Conservation (phyloP, 1,140 invertebrate genomes). For the Reticulitermes speratus region DNA sequence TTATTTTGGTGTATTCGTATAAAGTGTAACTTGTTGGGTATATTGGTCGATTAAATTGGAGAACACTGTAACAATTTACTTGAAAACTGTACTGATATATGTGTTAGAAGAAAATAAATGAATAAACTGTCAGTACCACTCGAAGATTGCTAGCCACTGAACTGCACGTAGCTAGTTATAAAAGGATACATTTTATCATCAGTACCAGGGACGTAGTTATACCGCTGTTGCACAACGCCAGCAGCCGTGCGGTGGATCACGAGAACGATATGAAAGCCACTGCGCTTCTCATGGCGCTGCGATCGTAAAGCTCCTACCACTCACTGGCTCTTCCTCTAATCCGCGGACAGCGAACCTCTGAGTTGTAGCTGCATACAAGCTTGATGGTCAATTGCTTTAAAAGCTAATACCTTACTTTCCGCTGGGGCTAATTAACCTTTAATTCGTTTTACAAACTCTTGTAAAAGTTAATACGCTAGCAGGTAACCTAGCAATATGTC, state of each 20-base stretch:
- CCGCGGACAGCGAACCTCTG: background rate
- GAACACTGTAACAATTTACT: too few relatives aligned
- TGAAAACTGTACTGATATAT: too few relatives aligned
- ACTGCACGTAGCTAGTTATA: too few relatives aligned
- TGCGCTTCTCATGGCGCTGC: background rate
- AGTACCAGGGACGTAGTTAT: background rate
- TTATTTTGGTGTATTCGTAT: too few relatives aligned
- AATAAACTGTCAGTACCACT: too few relatives aligned
- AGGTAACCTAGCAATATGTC: background rate
- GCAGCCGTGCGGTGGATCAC: background rate
- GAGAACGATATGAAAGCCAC: too few relatives aligned
- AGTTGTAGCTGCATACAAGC: background rate
- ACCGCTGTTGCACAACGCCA: background rate
- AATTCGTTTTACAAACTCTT: slow-evolving; percentile 19
- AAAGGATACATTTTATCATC: too few relatives aligned
- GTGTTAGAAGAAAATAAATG: too few relatives aligned
- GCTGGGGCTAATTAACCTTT: slow-evolving; percentile 18
- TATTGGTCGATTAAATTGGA: too few relatives aligned
- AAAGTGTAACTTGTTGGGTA: too few relatives aligned
- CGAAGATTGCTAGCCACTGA: too few relatives aligned
- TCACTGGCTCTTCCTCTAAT: background rate
- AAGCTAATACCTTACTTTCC: slow-evolving; percentile 16
- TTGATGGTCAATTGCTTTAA: background rate
- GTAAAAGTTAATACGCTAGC: slow-evolving; percentile 2
- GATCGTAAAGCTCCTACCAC: background rate